Evolutionary conservation across 1,140 invertebrate genomes (phyloP), one percentile per base, ranked within the genome.

Genomic region (Subanguina moxae): DNA sequence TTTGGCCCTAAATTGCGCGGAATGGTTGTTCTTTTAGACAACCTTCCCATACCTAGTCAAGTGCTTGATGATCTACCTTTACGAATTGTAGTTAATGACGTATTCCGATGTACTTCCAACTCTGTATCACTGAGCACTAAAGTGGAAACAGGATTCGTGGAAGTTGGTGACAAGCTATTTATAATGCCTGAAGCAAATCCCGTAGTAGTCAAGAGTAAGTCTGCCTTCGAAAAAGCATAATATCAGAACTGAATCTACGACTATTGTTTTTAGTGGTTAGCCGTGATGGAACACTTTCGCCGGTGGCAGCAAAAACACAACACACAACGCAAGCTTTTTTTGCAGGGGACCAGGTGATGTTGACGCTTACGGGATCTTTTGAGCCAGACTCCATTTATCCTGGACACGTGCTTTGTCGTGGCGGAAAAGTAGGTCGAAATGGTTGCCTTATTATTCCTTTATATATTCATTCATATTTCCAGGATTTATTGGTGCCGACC

Each of bases 51-150:
- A 87, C 90, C 45, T 92, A 85, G 13, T 80, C 83, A 65, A 87
- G 93, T 56, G 88, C 90, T n/a, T 1, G 87, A 95, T 8, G 86
- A 89, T 23, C 92, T 92, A 82, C 91, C 93, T 11, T 88, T 97
- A 57, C 87, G 94, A n/a, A 87, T 94, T 83, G 90, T 91, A 25
- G 87, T 98, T 0, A 91, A 90, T 80, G 95, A 99, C 86, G 89
- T 97, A 67, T 95, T 91, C 81, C 98, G 97, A 86, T 90, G 91
- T 8, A 89, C 89, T 13, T 90, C 90, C 0, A 83, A 84, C 62
- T 83, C 84, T 1, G 90, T 90, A 1, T 90, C 93, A 79, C 88
- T 96, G 5, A 89, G 89, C 5, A 94, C 93, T 7, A 87, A 90
- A 56, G 87, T 98, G 62, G 93, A 97, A 85, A 91, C 92, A 56